Evolutionary conservation across 1,140 invertebrate genomes (phyloP), one percentile per base, ranked within the genome.

Genomic region (Mya arenaria): DNA sequence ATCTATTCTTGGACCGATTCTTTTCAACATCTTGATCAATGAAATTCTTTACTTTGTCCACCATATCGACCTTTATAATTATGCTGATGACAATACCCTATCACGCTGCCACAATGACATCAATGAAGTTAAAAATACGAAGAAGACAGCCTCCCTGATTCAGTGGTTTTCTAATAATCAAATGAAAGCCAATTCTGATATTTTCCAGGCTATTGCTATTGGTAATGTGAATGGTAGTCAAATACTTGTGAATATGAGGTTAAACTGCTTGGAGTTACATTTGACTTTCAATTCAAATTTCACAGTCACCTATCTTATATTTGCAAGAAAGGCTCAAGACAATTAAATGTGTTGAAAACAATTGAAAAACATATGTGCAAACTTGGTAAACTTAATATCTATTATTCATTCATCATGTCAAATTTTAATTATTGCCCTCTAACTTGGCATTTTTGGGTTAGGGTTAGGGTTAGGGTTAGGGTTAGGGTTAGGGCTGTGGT

Each of bases 361-460:
- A 55, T 72, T 10, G 48, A 52, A 30, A 72, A 72, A 72, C 44
- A 72, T 55, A 19, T 72, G 1, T 72, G 69, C 58, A 72, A 56
- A 56, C 48, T 72, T 32, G 48, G 48, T 44, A 56, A 72, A 72
- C 44, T 71, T 13, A 72, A n/a, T 32, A 36, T 60, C 19, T 74
- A 74, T 62, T 23, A 74, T 34, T 74, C 55, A 5, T 74, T 77
- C 66, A 81, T 81, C n/a, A 15, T 72, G 19, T 81, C 56, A 71
- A 81, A 72, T 30, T 34, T 81, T 34, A 81, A 36, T 72, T 81
- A 72, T 48, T 81, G 56, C n/a, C 65, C 65, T 36, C 0, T 81
- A n/a, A 72, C 58, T 13, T 81, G 68, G 78, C 78, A 63, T 23
- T 72, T 81, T 28, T 36, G 78, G n/a, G n/a, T n/a, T n/a, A n/a